Conservation (phyloP, 2,113 vertebrate species). For the Orientallactaga bullata region DNA sequence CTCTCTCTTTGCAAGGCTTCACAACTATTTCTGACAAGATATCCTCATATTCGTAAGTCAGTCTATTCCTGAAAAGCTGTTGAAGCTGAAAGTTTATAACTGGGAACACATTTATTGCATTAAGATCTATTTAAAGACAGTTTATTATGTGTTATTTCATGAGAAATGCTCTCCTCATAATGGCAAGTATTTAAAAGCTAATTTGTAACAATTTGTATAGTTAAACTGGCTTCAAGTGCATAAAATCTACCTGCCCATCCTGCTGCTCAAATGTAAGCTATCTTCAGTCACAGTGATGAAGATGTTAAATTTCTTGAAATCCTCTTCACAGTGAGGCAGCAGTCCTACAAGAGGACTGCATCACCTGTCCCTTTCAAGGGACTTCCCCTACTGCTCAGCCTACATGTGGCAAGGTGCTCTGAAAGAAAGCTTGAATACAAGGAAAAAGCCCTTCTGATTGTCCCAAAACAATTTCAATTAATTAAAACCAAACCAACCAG, state of each 20-base stretch:
- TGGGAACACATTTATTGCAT: conserved; percentile 14
- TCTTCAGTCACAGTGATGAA: conserved; percentile 33
- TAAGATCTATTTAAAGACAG: conserved; percentile 34
- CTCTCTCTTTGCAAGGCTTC: not conserved
- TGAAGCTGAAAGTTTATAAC: conserved; percentile 5
- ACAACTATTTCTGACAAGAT: conserved; percentile 33
- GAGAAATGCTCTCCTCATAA: not conserved
- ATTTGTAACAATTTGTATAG: conserved; percentile 35
- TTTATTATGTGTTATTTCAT: conserved; percentile 8
- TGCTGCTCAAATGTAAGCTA: not conserved
- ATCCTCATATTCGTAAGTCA: conserved; percentile 36
- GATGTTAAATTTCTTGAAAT: conserved; percentile 73
- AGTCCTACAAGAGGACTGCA: conserved; percentile 77
- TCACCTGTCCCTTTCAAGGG: conserved; percentile 75
- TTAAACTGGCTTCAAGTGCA: conserved; percentile 21
- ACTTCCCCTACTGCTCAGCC: conserved; percentile 81
- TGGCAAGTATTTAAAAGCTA: conserved; percentile 27
- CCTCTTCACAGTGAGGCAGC: conserved; percentile 75
- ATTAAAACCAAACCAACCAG: conserved; percentile 13
- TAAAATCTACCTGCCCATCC: not conserved
- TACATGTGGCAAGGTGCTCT: not conserved
- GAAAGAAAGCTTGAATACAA: not conserved
- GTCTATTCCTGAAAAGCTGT: conserved; percentile 37
- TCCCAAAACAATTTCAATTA: conserved; percentile 35
- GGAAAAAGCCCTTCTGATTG: not conserved